Base-by-base conservation (phyloP, 2,888 invertebrate species). In the Trissolcus japonicus region DNA sequence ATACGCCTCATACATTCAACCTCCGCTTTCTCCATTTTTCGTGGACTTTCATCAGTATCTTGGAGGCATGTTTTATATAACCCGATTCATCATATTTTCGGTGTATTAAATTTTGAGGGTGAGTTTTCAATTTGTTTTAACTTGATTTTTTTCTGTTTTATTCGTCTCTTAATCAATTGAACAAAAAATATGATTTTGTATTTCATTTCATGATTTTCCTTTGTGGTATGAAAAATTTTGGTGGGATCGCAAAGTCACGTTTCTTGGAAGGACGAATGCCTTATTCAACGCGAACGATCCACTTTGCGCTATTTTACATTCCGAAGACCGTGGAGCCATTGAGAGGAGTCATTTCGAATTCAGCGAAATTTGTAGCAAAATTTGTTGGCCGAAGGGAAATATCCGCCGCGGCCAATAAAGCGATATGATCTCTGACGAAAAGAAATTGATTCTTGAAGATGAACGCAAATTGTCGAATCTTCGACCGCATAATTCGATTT, bases 251-350 rank as follows among this genome's bases (percentile, higher is more conserved):
- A 79, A 6, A 25, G 78, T 79, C 78, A 79, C 78, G 78, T 79
- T 35, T 79, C 68, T 41, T 59, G 60, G 61, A 72, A 73, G 76
- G 79, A 79, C 73, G 72, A 79, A 76, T 79, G 79, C 76, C 65
- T 79, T 79, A 79, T 79, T 79, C 79, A 79, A 76, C 73, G 79
- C 67, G 73, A 75, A 72, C 76, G 68, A 76, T 76, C 75, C 54
- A 79, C 79, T 76, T 79, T 76, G 76, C 35, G 11, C 76, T 79
- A 79, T 76, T 79, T 76, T 79, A 79, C 76, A 79, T 79, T 79
- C 79, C 68, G 68, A 66, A 75, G 75, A 63, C 72, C 72, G 67
- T 72, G 29, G 48, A 59, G 78, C 75, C 75, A 75, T 78, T 68
- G 71, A 62, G 75, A 75, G 25, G 75, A 74, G 73, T 74, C 75